Evolutionary conservation across 2,888 invertebrate genomes (phyloP).

Genomic region (Mythimna vitellina): DNA sequence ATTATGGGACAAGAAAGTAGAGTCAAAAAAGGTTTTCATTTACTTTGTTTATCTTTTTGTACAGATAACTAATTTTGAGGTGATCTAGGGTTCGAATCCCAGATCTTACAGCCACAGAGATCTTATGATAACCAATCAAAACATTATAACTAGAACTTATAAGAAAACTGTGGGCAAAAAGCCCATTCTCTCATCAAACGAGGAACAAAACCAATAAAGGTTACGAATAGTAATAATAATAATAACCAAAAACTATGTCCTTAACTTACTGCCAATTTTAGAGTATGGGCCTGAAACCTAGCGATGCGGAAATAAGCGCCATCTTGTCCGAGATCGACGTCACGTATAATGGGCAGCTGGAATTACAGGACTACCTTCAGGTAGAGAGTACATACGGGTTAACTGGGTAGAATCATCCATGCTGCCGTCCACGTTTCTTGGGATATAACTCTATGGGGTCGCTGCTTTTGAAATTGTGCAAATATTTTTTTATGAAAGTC

Average conservation of each 20-base stretch:
- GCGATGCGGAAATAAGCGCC: constrained; percentile 93
- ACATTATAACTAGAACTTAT: not conserved
- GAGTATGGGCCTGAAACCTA: constrained; percentile 92
- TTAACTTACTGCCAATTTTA: constrained; percentile 78
- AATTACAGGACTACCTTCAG: constrained; percentile 97
- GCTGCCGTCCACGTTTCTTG: constrained; percentile 57
- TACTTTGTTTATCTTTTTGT: not conserved
- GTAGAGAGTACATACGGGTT: constrained; percentile 85
- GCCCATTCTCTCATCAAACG: not conserved
- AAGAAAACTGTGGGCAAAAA: not conserved
- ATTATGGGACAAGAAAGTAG: not conserved
- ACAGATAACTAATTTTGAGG: not conserved
- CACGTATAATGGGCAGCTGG: constrained; percentile 96
- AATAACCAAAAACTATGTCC: constrained; percentile 1
- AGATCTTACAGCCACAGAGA: not conserved
- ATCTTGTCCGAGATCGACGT: constrained; percentile 96
- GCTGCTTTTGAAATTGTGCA: constrained; percentile 58
- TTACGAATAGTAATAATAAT: not conserved
- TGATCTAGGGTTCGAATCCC: not conserved
- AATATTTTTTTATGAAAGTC: constrained; percentile 12
- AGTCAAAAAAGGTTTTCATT: not conserved
- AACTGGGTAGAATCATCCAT: constrained; percentile 64
- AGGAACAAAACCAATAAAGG: not conserved
- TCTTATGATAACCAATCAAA: not conserved
- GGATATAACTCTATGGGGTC: constrained; percentile 31